Conservation (phyloP, 2,797 vertebrate species). For the Buphagus erythrorhynchus region DNA sequence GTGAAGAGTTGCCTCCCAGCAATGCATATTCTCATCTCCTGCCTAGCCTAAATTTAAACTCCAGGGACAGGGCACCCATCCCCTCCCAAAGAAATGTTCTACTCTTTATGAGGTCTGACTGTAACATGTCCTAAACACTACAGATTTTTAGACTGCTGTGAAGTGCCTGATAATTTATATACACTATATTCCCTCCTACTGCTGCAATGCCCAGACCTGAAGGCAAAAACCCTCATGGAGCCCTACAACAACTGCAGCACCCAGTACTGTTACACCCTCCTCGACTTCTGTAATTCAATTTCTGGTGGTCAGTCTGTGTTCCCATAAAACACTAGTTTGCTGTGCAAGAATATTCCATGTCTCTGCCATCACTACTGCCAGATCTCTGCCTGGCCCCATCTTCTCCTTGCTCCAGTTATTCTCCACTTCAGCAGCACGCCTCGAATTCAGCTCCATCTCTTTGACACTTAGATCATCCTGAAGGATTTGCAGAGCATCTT, state of each 20-base stretch:
- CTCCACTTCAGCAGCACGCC: neutral
- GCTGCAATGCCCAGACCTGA: neutral
- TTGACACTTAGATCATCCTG: neutral
- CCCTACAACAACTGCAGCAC: neutral
- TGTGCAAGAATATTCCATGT: neutral
- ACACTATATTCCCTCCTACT: neutral
- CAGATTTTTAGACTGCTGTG: neutral
- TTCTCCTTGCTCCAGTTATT: neutral
- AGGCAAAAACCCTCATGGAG: neutral
- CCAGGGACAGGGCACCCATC: neutral
- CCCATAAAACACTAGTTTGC: neutral
- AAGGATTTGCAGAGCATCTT: neutral
- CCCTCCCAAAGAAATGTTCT: neutral
- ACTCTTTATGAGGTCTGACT: neutral
- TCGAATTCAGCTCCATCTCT: neutral
- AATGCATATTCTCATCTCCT: neutral
- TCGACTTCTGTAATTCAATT: accelerated
- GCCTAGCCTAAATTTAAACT: neutral
- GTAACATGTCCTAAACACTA: neutral
- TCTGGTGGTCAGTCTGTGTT: neutral
- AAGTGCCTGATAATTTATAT: neutral
- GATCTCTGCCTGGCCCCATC: neutral
- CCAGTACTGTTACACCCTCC: neutral
- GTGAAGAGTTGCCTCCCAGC: neutral
- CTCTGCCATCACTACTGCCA: neutral